A percentile compares a stretch with the other conserved stretches of the same genome.
Evolutionary conservation across 2,113 vertebrate genomes (phyloP).

Genomic region (Nanorana parkeri): DNA sequence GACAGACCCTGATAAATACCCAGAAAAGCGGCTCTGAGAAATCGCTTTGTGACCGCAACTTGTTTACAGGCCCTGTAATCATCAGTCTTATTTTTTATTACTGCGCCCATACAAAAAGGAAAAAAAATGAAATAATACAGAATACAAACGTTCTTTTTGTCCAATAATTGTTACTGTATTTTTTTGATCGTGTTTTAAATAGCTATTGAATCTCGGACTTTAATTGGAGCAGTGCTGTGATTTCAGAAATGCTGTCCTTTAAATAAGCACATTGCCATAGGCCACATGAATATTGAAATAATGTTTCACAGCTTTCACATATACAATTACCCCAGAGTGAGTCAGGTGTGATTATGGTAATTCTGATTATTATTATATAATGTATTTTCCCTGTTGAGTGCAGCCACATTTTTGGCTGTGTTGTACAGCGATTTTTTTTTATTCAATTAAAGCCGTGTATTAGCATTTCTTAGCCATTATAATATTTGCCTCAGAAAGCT

Average conservation of each 20-base stretch:
- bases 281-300: constrained; percentile 33
- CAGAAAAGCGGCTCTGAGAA: too few species aligned
- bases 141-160: too few species aligned
- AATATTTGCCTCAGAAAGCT: neutral
- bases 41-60: too few species aligned
- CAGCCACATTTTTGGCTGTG: constrained; percentile 18
- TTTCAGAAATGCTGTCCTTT: neutral
- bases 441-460: constrained; percentile 33
- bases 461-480: constrained; percentile 23
- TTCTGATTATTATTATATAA: constrained; percentile 33
- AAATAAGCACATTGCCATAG: constrained; percentile 11
- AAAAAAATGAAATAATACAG: too few species aligned
- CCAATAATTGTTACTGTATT: too few species aligned
- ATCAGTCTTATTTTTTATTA: too few species aligned
- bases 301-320: constrained; percentile 38
- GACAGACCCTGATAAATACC: too few species aligned
- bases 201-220: neutral
- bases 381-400: constrained; percentile 25
- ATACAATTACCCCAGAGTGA: constrained; percentile 25
- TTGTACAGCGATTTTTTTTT: constrained; percentile 27
- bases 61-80: too few species aligned
- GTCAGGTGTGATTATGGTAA: constrained; percentile 40
- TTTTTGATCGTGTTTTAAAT: neutral
- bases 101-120: too few species aligned
- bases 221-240: too few species aligned